Evolutionary conservation across 1,140 invertebrate species (phyloP), one percentile per base, ranked within the genome.

Genomic region (Triops cancriformis): DNA sequence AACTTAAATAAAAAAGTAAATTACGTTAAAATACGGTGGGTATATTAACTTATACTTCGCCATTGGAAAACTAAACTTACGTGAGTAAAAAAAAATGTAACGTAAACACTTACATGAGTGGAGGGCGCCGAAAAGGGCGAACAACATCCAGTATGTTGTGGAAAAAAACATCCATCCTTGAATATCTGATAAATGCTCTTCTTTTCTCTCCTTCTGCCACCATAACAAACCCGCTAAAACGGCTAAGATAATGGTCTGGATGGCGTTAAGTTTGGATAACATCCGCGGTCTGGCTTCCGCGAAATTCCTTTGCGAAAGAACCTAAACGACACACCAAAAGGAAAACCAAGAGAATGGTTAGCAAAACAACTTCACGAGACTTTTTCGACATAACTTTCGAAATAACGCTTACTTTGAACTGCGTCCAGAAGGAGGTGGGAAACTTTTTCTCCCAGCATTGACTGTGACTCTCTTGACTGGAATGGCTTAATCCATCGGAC

Each of bases 101-200:
- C 10, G 18, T 9, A 4, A 72, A 72, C 26, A 87, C 88, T 89
- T 83, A 91, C 89, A 91, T 83, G 92, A 91, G 81, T 91, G 89
- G 23, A 94, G 86, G 76, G 93, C 91, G 81, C 92, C 91, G 82
- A 94, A 94, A 77, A 93, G 87, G 18, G 92, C 90, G 83, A 93
- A 93, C 37, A 94, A 86, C 90, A 94, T 94, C 93, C 92, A 94
- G 82, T 94, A 94, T 28, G 91, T 93, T 28, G 91, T 91, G 26
- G 92, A 92, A 85, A 94, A 94, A 83, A 94, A 94, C 90, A 94
- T 92, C 91, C 91, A 93, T 72, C 93, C 93, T 85, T 93, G 91
- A 41, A 94, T 90, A 84, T 95, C 92, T 78, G 91, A 89, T 31
- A 95, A 85, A 6, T 90, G 89, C 79, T 91, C 88, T 84, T 95